phyloP scores from a whole-genome alignment of 2,888 invertebrate species.

The Diarsia brunnea region DNA sequence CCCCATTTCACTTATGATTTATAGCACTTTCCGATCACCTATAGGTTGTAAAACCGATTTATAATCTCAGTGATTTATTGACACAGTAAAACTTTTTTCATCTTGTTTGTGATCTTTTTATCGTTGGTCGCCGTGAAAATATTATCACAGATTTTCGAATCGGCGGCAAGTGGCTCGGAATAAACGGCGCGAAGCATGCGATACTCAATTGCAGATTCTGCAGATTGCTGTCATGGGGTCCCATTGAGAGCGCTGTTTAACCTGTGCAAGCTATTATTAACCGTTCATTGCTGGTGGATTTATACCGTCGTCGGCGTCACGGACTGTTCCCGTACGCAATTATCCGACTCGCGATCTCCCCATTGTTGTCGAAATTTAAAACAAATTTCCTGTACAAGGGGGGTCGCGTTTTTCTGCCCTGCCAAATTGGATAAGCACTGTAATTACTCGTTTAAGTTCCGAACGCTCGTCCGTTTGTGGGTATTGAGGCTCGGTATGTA shows the following conservation, averaged over 20 bases:
- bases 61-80: slow-evolving; percentile 87
- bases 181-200: slow-evolving; percentile 80
- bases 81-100: slow-evolving; percentile 83
- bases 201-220: slow-evolving; percentile 83
- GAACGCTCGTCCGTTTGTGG: slow-evolving; percentile 81
- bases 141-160: slow-evolving; percentile 62
- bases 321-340: slow-evolving; percentile 86
- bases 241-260: slow-evolving; percentile 83
- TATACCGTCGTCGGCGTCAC: slow-evolving; percentile 84
- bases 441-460: slow-evolving; percentile 88
- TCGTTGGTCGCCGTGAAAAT: slow-evolving; percentile 54
- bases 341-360: slow-evolving; percentile 88
- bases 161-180: slow-evolving; percentile 61
- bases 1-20: slow-evolving; percentile 85
- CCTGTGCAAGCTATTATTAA: slow-evolving; percentile 86
- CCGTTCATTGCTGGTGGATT: slow-evolving; percentile 86
- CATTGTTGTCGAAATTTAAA: slow-evolving; percentile 91
- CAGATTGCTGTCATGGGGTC: slow-evolving; percentile 81
- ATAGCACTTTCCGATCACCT: slow-evolving; percentile 82
- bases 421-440: slow-evolving; percentile 90
- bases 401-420: slow-evolving; percentile 89
- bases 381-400: slow-evolving; percentile 90
- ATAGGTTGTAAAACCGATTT: slow-evolving; percentile 86
- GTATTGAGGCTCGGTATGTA: slow-evolving; percentile 72
- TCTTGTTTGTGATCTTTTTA: slow-evolving; percentile 70